Percentiles rank a stretch among this genome's conserved stretches.
Evolutionary conservation across 2,113 vertebrate genomes (phyloP).

Genomic region (Camelus bactrianus): DNA sequence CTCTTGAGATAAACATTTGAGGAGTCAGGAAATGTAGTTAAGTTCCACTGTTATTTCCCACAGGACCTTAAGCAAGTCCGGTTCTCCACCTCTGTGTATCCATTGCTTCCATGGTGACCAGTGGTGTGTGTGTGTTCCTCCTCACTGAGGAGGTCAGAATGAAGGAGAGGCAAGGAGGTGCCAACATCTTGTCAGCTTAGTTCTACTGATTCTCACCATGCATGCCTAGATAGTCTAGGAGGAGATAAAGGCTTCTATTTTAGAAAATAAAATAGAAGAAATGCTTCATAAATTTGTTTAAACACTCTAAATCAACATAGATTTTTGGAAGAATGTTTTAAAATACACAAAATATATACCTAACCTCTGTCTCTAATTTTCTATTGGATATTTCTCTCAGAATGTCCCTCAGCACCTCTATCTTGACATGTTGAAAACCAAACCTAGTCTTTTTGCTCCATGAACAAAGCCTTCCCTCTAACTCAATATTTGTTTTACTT

Average conservation of each 20-base stretch:
- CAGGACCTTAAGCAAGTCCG: not conserved
- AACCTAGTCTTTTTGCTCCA: not conserved
- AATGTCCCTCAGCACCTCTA: not conserved
- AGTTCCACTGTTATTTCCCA: not conserved
- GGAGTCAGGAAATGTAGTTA: not conserved
- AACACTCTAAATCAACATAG: not conserved
- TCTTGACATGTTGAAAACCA: not conserved
- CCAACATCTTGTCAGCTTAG: not conserved
- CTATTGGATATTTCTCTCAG: not conserved
- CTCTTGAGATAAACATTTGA: not conserved
- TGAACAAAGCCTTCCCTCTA: not conserved
- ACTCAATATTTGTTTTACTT: not conserved
- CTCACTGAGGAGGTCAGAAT: not conserved
- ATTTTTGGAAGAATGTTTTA: not conserved
- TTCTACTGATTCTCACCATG: not conserved
- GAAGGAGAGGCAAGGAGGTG: not conserved
- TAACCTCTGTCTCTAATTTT: not conserved
- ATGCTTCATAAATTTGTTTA: not conserved
- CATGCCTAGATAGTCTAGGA: not conserved
- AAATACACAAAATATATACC: not conserved
- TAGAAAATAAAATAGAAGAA: slow-evolving; percentile 25
- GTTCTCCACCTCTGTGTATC: not conserved
- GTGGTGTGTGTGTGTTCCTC: not conserved
- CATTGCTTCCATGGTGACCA: not conserved
- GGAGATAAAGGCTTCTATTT: not conserved